These are phyloP conservation scores for Stenodema calcarata DNA, from an alignment of 2,888 invertebrate genomes.

Conservation along the genomic window DNA sequence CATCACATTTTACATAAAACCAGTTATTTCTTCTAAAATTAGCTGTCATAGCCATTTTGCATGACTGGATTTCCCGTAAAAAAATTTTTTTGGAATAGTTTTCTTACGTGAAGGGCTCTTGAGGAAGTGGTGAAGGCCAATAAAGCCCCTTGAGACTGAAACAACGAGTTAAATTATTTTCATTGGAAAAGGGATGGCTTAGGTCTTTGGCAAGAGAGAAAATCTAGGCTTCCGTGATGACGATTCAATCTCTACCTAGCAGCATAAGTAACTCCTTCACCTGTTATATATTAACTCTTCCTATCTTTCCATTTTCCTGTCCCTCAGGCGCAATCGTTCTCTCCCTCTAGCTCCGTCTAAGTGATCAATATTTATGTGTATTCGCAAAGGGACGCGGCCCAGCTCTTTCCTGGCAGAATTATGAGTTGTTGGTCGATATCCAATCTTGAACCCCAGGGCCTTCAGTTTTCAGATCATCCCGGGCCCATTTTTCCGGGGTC, in stretches of 20 bases:
- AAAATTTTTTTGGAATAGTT: not conserved
- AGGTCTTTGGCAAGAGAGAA: not conserved
- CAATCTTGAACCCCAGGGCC: not conserved
- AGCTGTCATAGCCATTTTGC: no score
- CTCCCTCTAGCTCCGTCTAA: not conserved
- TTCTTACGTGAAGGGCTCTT: not conserved
- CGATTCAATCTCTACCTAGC: slow-evolving; percentile 13
- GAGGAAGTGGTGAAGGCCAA: not conserved
- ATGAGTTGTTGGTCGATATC: not conserved
- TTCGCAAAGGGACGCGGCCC: not conserved
- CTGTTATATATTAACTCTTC: not conserved
- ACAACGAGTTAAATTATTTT: slow-evolving; percentile 14
- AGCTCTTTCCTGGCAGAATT: not conserved
- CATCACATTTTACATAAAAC: no score
- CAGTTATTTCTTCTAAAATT: no score
- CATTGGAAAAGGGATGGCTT: not conserved
- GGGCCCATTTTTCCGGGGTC: not conserved
- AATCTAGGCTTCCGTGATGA: not conserved
- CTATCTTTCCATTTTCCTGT: not conserved
- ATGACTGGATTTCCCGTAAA: no score
- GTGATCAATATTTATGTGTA: not conserved
- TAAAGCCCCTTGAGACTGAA: not conserved
- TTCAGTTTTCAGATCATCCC: not conserved
- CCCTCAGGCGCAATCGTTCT: not conserved
- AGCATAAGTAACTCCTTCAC: not conserved